Evolutionary conservation across 2,113 vertebrate genomes (phyloP).

Genomic region (Syrmaticus mikado): DNA sequence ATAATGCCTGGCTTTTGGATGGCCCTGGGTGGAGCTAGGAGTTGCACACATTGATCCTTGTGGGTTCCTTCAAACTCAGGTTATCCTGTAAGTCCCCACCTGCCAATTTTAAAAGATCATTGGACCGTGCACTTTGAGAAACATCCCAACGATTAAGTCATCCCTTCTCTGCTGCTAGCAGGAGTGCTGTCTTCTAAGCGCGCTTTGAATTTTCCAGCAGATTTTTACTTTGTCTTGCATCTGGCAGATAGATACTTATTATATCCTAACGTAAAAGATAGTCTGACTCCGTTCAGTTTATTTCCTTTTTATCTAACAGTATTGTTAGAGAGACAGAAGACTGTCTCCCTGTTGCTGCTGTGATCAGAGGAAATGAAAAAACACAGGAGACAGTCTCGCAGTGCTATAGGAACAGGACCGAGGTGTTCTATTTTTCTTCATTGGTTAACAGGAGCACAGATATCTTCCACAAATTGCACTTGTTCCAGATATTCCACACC

Average conservation of each 20-base stretch:
- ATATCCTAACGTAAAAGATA: not conserved
- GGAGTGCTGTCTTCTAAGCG: not conserved
- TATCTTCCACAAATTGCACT: not conserved
- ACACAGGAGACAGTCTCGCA: not conserved
- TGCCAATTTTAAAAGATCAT: rapidly evolving
- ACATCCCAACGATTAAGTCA: not conserved
- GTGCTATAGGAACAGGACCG: not conserved
- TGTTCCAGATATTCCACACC: not conserved
- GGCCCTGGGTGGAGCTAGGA: not conserved
- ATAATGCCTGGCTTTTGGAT: not conserved
- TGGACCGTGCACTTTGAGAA: not conserved
- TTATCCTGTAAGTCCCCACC: not conserved
- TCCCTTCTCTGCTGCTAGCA: not conserved
- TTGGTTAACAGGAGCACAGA: not conserved
- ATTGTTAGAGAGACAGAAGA: not conserved
- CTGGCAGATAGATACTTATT: not conserved
- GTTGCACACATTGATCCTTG: not conserved
- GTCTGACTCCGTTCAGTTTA: slow-evolving; percentile 10
- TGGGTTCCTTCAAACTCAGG: not conserved
- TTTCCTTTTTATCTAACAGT: slow-evolving; percentile 18
- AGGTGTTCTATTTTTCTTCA: not conserved
- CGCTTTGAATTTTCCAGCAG: not conserved
- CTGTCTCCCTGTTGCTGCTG: not conserved
- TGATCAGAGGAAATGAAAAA: slow-evolving; percentile 15
- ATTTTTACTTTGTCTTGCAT: not conserved